Conservation (phyloP, 2,888 invertebrate genomes). For the Dyspetes luteomarginatus region DNA sequence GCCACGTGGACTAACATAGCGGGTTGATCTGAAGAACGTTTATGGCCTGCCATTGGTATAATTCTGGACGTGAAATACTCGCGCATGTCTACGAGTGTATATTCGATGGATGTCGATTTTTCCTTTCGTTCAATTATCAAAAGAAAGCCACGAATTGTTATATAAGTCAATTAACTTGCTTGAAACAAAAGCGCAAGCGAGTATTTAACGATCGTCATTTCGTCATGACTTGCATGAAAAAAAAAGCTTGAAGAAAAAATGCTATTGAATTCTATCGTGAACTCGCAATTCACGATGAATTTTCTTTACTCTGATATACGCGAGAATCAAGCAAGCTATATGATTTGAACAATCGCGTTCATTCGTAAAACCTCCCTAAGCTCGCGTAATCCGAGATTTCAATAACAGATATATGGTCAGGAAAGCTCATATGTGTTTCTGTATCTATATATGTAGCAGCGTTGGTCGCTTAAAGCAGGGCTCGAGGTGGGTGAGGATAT, state of each 20-base stretch:
- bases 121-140: too few species aligned
- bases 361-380: conserved; percentile 10
- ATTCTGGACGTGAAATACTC: too few species aligned
- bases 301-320: neutral
- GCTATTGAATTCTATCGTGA: neutral
- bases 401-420: conserved; percentile 64
- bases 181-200: too few species aligned
- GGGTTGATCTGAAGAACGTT: neutral
- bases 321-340: neutral
- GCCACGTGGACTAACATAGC: neutral
- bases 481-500: conserved; percentile 35
- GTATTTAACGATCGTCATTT: too few species aligned
- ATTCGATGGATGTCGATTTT: too few species aligned
- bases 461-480: conserved; percentile 6
- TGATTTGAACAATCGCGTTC: conserved; percentile 43
- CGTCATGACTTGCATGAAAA: neutral
- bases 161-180: too few species aligned
- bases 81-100: too few species aligned
- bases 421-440: conserved; percentile 17
- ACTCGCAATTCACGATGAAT: neutral
- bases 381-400: conserved; percentile 65
- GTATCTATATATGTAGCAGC: neutral
- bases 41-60: too few species aligned
- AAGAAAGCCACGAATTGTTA: too few species aligned
- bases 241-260: neutral